phyloP scores from a whole-genome alignment of 1,140 invertebrate species.

The Lethocerus indicus region DNA sequence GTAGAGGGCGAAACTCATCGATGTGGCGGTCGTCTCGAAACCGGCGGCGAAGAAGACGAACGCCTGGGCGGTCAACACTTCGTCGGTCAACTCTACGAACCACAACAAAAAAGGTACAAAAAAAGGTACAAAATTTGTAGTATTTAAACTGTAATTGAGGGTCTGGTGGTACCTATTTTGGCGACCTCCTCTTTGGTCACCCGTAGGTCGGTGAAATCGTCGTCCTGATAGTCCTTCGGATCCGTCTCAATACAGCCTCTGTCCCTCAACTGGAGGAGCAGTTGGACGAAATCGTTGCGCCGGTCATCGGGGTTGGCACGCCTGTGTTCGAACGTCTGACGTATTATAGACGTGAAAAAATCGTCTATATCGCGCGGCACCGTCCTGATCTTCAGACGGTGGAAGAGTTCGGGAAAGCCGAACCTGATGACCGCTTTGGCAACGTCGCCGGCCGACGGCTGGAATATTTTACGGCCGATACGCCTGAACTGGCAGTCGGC shows the following conservation, averaged over 20 bases:
- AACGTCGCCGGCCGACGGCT: constrained; percentile 20
- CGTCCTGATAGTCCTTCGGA: too few relatives aligned
- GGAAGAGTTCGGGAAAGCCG: constrained; percentile 12
- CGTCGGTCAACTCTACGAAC: constrained; percentile 11
- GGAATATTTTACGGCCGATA: constrained; percentile 25
- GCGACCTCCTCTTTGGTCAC: too few relatives aligned
- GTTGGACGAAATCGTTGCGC: constrained; percentile 26
- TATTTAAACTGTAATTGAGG: not conserved
- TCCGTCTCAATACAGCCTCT: constrained; percentile 1
- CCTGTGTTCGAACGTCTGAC: constrained; percentile 25
- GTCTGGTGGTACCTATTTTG: not conserved
- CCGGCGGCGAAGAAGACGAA: constrained; percentile 48
- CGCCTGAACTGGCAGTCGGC: constrained; percentile 28
- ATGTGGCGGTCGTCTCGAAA: constrained; percentile 46
- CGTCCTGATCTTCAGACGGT: constrained; percentile 9
- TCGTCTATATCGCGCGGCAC: constrained; percentile 18
- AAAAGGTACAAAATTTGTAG: constrained; percentile 9
- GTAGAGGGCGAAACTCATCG: constrained; percentile 35
- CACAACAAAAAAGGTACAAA: constrained; percentile 12
- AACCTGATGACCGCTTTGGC: constrained; percentile 6
- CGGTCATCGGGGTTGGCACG: constrained; percentile 24
- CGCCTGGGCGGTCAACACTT: constrained; percentile 30
- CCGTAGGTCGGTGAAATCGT: too few relatives aligned
- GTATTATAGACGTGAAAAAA: constrained; percentile 30
- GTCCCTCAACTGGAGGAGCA: constrained; percentile 17